Base-by-base conservation (phyloP, 1,140 invertebrate genomes). In the Polyergus mexicanus region DNA sequence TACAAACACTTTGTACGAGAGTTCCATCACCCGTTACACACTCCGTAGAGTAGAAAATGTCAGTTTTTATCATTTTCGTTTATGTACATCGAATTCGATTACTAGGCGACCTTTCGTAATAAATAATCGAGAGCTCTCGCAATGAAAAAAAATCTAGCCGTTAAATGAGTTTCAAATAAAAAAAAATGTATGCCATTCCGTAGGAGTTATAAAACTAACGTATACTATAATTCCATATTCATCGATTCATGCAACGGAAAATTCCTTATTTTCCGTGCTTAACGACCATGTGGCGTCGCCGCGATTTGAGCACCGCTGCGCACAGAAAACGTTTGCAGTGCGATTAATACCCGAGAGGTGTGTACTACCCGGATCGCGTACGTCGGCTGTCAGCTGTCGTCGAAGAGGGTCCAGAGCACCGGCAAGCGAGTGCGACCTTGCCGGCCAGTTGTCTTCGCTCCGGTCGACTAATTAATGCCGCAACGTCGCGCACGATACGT, bases 301-400 rank as follows among this genome's bases (percentile, higher is more conserved):
- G 65, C 56, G 72, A 80, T 86, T 92, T 94, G 94, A 94, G 92
- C 87, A 88, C 88, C 93, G 60, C 90, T 91, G 92, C 68, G 83
- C 81, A 89, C 91, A 94, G 92, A 90, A 93, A 92, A 94, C 92
- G 93, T 94, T 94, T 93, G 93, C 90, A 85, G 93, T 89, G 93
- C 91, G 94, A 94, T 94, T 94, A 94, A 93, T 93, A 94, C 92
- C 92, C 89, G 89, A 91, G 90, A 90, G 91, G 91, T 90, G 91
- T 93, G 89, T 94, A 94, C 94, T 94, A 93, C 90, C 92, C 92
- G 91, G 91, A 87, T 91, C 90, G 89, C 93, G 91, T 88, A 94
- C 91, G 92, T 94, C 89, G 91, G 91, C 92, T 93, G 93, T 94
- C 93, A 93, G 93, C 92, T 91, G 76, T 89, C 85, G 88, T 80